Evolutionary conservation across 2,797 vertebrate species (phyloP).

Genomic region (Fundulus diaphanus): DNA sequence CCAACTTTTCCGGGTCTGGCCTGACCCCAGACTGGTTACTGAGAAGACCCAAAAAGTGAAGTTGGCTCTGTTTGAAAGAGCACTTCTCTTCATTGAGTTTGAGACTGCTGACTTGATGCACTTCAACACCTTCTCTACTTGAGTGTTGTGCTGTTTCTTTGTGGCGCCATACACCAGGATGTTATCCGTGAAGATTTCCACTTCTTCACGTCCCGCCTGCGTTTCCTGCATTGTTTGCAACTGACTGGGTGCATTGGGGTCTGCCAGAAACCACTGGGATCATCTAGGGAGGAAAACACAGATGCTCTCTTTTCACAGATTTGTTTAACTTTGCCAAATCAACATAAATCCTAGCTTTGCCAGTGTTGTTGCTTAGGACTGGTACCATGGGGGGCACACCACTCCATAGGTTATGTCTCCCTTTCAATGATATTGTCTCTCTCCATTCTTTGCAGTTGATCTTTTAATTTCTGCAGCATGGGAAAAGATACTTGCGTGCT

Average conservation of each 20-base stretch:
- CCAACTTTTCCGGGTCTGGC: neutral
- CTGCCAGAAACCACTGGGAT: neutral
- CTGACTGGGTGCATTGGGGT: neutral
- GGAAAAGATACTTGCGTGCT: neutral
- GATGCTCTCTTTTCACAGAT: slow-evolving; percentile 2
- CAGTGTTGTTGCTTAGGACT: neutral
- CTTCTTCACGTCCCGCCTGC: neutral
- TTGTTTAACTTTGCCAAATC: neutral
- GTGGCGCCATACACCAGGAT: neutral
- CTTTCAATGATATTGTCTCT: neutral
- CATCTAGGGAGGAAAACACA: neutral
- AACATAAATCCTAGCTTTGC: neutral
- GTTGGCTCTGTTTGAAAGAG: neutral
- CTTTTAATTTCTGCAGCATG: neutral
- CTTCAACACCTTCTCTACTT: neutral
- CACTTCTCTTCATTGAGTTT: neutral
- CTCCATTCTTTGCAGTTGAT: neutral
- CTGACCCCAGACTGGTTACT: too few relatives aligned
- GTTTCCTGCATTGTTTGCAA: neutral
- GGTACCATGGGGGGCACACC: neutral
- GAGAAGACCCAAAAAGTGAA: neutral
- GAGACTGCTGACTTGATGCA: neutral
- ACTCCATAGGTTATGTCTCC: neutral
- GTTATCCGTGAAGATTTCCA: neutral
- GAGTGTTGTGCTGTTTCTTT: neutral